A percentile compares a stretch with the other conserved stretches of the same genome.
Conservation (phyloP, 2,888 invertebrate genomes). For the Cepaea hortensis region DNA sequence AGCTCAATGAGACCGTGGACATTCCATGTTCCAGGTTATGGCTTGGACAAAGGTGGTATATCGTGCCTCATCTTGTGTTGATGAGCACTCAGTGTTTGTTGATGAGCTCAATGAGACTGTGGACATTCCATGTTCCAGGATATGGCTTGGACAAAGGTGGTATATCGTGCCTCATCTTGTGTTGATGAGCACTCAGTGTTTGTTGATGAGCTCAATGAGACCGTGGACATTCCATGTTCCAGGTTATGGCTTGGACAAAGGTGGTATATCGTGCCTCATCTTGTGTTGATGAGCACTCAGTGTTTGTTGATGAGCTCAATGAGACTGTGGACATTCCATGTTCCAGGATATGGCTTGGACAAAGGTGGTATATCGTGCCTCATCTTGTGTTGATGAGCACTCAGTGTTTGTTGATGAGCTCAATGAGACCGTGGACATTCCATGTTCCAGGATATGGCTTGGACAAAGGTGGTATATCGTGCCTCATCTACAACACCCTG, state of each 20-base stretch:
- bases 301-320: no score
- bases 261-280: conserved; percentile 91
- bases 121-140: conserved; percentile 78
- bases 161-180: conserved; percentile 84
- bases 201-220: no score
- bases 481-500: conserved; percentile 85
- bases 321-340: background rate
- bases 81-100: no score
- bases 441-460: conserved; percentile 87
- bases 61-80: conserved; percentile 80
- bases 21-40: conserved; percentile 83
- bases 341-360: conserved; percentile 91
- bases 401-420: no score
- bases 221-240: conserved; percentile 16
- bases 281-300: no score
- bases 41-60: conserved; percentile 92
- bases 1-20: no score
- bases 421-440: background rate
- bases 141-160: conserved; percentile 94
- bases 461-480: conserved; percentile 90
- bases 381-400: no score
- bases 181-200: no score
- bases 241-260: conserved; percentile 94
- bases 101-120: no score
- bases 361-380: conserved; percentile 91